Base-by-base conservation (phyloP, 2,888 invertebrate species). In the Elmis aenea region DNA sequence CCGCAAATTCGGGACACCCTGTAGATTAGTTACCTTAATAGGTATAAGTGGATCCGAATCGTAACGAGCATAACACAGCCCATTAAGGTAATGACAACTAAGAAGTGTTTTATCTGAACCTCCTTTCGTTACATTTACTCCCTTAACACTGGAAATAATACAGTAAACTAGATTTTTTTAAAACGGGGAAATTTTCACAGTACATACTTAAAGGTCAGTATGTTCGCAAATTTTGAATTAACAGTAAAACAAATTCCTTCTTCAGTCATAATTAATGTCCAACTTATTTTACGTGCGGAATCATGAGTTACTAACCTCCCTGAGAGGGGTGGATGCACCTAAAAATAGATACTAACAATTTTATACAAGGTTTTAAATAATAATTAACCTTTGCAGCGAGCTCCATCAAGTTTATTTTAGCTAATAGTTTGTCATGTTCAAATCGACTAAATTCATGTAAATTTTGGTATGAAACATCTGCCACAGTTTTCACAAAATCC, bases 201-300 rank as follows among this genome's bases (percentile, higher is more conserved):
- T 30, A 50, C 67, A 61, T 54, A 77, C 77, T 51, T 55, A 2
- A 74, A 58, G 4, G 70, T 63, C 0, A 75, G 62, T 33, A 77
- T 68, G 21, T 66, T 54, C 0, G 74, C 50, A 5, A 78, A 74
- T 14, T 75, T 60, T 0, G 81, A 78, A 54, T 83, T 83, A 15
- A 78, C 74, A 2, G 73, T 70, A 55, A 76, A 77, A 49, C 84
- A 85, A 0, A 73, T 67, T 0, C 84, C 84, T 3, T 72, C 63
- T 51, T 85, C 84, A 0, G 82, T 81, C 69, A 83, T 74, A 1
- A 79, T 70, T 0, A 73, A 64, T 0, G 60, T 59, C 75, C 76
- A 77, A 1, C 54, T 50, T 2, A 53, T 50, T 45, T 59, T 56
- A 1, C 54, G 49, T 28, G 57, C 55, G 2, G 56, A 61, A 13